Evolutionary conservation across 2,113 vertebrate genomes (phyloP).

Genomic region (Halichoeres trimaculatus): DNA sequence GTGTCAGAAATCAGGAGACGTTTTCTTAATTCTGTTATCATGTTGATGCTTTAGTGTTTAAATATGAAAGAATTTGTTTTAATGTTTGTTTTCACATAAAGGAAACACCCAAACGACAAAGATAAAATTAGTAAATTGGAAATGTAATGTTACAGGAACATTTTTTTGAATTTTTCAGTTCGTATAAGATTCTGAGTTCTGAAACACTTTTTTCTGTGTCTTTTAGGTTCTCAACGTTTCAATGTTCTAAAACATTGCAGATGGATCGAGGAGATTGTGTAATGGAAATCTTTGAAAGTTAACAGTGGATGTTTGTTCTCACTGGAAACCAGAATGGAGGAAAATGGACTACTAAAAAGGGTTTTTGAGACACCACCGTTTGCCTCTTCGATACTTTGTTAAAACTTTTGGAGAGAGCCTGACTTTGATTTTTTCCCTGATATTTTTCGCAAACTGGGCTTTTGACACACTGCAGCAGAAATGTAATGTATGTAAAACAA

Average conservation of each 20-base stretch:
- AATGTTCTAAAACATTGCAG: constrained; percentile 66
- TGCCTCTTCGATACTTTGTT: constrained; percentile 67
- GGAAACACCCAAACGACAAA: neutral
- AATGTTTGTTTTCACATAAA: neutral
- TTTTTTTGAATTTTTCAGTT: neutral
- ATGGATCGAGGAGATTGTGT: constrained; percentile 11
- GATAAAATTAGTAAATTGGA: neutral
- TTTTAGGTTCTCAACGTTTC: constrained; percentile 74
- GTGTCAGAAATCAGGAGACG: neutral
- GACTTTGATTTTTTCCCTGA: constrained; percentile 56
- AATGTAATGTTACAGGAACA: neutral
- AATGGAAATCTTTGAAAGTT: constrained; percentile 19
- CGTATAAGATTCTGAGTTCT: neutral
- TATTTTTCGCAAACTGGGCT: constrained; percentile 51
- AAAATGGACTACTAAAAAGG: constrained; percentile 47
- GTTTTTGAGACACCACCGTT: constrained; percentile 65
- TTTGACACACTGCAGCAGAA: constrained; percentile 31
- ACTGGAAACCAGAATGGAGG: constrained; percentile 38
- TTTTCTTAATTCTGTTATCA: neutral
- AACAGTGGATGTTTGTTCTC: constrained; percentile 32
- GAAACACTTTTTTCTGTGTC: constrained; percentile 1
- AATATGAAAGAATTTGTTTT: neutral
- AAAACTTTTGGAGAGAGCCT: constrained; percentile 46
- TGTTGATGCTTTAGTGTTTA: neutral
- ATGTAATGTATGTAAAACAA: constrained; percentile 28